Conservation (phyloP, 2,888 invertebrate species). For the Drosophila basisetae region DNA sequence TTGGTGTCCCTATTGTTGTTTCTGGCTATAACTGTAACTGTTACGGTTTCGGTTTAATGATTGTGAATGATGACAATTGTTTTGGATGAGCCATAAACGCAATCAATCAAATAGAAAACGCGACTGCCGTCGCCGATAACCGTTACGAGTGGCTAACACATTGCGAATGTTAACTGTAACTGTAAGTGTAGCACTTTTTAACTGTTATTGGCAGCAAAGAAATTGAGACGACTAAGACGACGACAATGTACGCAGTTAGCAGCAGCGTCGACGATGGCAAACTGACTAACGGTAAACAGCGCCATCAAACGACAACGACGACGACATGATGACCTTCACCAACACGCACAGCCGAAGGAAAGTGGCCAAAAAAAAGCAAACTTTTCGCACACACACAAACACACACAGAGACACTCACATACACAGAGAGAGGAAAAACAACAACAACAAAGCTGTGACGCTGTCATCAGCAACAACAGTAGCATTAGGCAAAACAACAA, state of each 20-base stretch:
- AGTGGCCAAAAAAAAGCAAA: conserved; percentile 67
- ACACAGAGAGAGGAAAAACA: conserved; percentile 6
- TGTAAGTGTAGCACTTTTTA: conserved; percentile 4
- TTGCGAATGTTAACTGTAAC: conserved; percentile 30
- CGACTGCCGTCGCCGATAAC: conserved; percentile 9
- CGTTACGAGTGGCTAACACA: conserved; percentile 27
- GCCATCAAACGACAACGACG: conserved; percentile 43
- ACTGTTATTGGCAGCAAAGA: conserved; percentile 20
- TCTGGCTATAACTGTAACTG: conserved; percentile 17
- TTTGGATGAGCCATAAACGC: conserved; percentile 46
- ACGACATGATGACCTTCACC: conserved; percentile 83
- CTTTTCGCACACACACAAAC: conserved; percentile 58
- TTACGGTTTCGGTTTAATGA: conserved; percentile 57
- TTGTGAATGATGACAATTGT: conserved; percentile 52
- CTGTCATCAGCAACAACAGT: conserved; percentile 32
- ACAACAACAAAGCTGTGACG: conserved; percentile 52
- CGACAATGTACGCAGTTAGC: conserved; percentile 48
- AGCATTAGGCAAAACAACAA: conserved; percentile 9
- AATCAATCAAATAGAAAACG: conserved; percentile 67
- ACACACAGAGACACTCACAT: conserved; percentile 14
- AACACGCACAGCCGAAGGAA: conserved; percentile 66
- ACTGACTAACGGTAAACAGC: conserved; percentile 55
- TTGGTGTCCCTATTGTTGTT: background rate
- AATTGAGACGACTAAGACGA: conserved; percentile 24
- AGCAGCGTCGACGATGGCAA: conserved; percentile 48